Conservation (phyloP, 1,140 invertebrate species). For the Myzus persicae region DNA sequence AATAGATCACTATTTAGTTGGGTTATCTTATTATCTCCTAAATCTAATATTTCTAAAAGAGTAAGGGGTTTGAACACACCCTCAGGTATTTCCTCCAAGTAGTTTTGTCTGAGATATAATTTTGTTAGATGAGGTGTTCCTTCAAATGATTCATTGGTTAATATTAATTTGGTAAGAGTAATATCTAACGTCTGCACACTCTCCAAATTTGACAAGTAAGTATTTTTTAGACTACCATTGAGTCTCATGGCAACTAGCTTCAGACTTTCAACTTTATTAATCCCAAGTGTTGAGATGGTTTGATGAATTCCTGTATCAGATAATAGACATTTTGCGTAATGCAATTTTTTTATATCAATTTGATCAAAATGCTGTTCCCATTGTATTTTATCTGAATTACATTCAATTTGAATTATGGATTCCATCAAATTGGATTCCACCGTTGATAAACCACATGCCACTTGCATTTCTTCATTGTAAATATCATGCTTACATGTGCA, state of each 20-base stretch:
- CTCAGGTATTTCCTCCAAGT: constrained; percentile 5
- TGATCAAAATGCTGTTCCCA: constrained; percentile 36
- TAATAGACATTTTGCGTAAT: constrained; percentile 5
- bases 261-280: not conserved
- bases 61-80: constrained; percentile 8
- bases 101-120: constrained; percentile 14
- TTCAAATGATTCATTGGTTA: constrained; percentile 45
- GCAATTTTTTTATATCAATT: constrained; percentile 7
- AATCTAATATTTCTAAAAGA: constrained; percentile 39
- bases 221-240: not conserved
- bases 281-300: constrained; percentile 39
- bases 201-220: constrained; percentile 37
- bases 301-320: not conserved
- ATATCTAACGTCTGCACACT: not conserved
- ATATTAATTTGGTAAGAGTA: constrained; percentile 16
- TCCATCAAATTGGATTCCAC: not conserved
- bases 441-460: constrained; percentile 7
- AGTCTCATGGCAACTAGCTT: not conserved
- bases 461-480: constrained; percentile 24
- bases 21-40: constrained; percentile 43
- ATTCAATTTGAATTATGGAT: constrained; percentile 6
- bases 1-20: constrained; percentile 19
- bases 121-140: constrained; percentile 25
- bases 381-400: constrained; percentile 5
- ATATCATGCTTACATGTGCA: constrained; percentile 13